Conservation (phyloP, 2,797 vertebrate genomes). For the Gymnothorax reevesii region DNA sequence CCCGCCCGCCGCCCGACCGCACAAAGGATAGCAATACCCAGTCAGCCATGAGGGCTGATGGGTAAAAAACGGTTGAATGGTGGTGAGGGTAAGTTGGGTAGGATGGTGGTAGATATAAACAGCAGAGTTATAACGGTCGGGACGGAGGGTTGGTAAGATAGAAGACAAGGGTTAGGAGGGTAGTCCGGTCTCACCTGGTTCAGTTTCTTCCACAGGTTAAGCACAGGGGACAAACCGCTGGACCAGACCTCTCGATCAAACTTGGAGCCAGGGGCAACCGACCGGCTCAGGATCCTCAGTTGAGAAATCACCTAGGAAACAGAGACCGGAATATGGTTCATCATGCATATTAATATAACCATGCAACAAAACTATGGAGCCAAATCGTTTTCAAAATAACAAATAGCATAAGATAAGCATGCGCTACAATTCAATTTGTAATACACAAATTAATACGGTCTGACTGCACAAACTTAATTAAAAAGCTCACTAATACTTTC, state of each 20-base stretch:
- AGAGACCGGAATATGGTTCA: not conserved
- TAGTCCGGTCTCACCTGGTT: slow-evolving; percentile 81
- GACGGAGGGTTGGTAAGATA: not conserved
- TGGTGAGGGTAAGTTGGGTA: not conserved
- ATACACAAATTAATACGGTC: not conserved
- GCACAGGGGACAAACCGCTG: slow-evolving; percentile 87
- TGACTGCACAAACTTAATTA: not conserved
- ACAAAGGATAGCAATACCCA: too few species aligned
- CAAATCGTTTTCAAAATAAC: not conserved
- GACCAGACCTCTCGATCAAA: slow-evolving; percentile 97
- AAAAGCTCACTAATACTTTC: not conserved
- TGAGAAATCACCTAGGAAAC: slow-evolving; percentile 88
- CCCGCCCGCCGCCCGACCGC: too few species aligned
- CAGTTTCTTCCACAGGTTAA: slow-evolving; percentile 94
- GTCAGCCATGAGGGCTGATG: too few species aligned
- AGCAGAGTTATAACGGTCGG: too few species aligned
- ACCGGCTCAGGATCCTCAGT: slow-evolving; percentile 86
- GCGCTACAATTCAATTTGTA: not conserved
- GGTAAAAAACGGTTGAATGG: too few species aligned
- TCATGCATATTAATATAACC: not conserved
- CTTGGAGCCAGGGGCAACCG: slow-evolving; percentile 85
- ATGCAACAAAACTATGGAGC: not conserved
- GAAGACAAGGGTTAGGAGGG: not conserved
- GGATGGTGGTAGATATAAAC: not conserved
- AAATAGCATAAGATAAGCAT: not conserved